A percentile compares a stretch with the other conserved stretches of the same genome.
Conservation (phyloP, 2,113 vertebrate species). For the Miniopterus natalensis region DNA sequence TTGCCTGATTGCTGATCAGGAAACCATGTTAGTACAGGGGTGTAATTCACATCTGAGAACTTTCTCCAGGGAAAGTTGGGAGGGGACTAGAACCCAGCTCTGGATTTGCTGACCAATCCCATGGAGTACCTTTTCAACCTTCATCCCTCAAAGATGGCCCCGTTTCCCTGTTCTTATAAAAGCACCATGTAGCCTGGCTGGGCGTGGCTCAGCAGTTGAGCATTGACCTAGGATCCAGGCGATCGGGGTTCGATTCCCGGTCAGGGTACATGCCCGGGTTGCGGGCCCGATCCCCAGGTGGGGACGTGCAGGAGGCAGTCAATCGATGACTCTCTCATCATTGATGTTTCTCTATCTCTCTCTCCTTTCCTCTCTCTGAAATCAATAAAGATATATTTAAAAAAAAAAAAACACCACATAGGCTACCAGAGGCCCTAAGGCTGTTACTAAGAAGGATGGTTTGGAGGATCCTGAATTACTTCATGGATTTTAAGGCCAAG, state of each 20-base stretch:
- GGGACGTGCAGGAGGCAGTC: no score
- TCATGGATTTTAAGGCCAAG: background rate
- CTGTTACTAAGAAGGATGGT: background rate
- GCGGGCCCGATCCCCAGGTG: no score
- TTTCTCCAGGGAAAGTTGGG: background rate
- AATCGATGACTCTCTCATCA: no score
- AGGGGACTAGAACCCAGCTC: background rate
- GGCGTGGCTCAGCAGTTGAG: no score
- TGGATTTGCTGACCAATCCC: background rate
- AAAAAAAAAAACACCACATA: no score
- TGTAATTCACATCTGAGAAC: background rate
- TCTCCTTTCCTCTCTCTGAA: no score
- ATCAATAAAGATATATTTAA: no score
- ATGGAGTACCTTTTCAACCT: background rate
- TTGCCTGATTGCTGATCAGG: background rate
- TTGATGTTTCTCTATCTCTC: no score
- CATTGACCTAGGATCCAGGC: no score
- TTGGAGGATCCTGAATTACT: background rate
- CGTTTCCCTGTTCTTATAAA: background rate
- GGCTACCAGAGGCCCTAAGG: background rate
- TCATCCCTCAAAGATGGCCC: background rate
- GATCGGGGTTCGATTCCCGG: no score
- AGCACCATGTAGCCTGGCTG: no score
- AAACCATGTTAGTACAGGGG: background rate
- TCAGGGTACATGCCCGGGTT: no score